Evolutionary conservation across 2,888 invertebrate species (phyloP).

Genomic region (Bedellia somnulentella): DNA sequence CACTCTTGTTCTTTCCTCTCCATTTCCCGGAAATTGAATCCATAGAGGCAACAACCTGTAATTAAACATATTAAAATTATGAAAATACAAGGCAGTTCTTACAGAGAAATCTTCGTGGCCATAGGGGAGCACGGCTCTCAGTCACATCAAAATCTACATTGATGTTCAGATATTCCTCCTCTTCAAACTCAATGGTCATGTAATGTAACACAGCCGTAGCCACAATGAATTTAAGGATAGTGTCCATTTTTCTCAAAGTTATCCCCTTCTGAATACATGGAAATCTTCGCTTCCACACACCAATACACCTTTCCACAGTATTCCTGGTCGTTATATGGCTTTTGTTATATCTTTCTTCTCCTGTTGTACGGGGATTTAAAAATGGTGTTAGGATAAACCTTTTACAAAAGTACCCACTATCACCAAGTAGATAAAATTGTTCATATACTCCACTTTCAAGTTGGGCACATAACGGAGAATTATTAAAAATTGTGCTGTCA

Average conservation of each 20-base stretch:
- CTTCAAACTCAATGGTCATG: conserved; percentile 8
- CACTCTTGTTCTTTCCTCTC: background rate
- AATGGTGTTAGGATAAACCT: conserved; percentile 9
- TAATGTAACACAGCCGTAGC: conserved; percentile 9
- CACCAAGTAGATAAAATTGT: conserved; percentile 9
- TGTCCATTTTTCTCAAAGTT: conserved; percentile 2
- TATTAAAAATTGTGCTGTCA: too few relatives aligned
- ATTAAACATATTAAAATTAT: too few relatives aligned
- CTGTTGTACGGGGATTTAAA: background rate
- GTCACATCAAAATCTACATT: too few relatives aligned
- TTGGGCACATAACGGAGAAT: conserved; percentile 8
- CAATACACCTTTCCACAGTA: conserved; percentile 11
- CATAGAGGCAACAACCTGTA: conserved; percentile 1
- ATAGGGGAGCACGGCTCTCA: too few relatives aligned
- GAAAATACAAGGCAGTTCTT: too few relatives aligned
- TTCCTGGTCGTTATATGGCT: conserved; percentile 9
- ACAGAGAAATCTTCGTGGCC: too few relatives aligned
- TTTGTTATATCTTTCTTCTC: conserved; percentile 9
- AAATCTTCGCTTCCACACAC: conserved; percentile 11
- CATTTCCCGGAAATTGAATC: conserved; percentile 1
- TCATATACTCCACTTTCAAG: conserved; percentile 6
- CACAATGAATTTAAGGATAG: conserved; percentile 4
- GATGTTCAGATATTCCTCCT: too few relatives aligned
- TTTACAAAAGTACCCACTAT: conserved; percentile 7
- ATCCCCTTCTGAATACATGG: conserved; percentile 9